phyloP scores from a whole-genome alignment of 2,797 vertebrate species.

The Acanthopagrus latus region DNA sequence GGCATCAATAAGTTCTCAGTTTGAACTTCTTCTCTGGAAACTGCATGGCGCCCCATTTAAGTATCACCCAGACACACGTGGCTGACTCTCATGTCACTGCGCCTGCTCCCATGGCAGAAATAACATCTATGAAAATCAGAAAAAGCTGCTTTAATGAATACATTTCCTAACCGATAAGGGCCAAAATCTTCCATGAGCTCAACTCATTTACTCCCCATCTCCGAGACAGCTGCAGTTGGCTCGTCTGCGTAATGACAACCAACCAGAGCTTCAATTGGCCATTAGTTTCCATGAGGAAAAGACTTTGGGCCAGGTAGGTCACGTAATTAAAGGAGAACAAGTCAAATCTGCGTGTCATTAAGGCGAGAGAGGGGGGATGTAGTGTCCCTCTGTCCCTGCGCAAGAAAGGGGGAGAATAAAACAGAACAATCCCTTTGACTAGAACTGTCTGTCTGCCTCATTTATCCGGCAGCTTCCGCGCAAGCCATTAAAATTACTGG shows the following conservation, averaged over 20 bases:
- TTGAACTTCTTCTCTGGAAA: too few relatives aligned
- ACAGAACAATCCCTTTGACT: constrained; percentile 57
- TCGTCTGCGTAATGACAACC: constrained; percentile 68
- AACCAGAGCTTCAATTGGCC: constrained; percentile 72
- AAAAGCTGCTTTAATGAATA: constrained; percentile 61
- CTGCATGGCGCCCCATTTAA: too few relatives aligned
- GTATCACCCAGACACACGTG: neutral
- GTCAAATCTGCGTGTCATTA: constrained; percentile 69
- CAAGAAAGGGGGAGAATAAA: constrained; percentile 50
- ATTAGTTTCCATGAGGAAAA: constrained; percentile 77
- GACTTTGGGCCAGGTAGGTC: constrained; percentile 72
- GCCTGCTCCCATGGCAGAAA: constrained; percentile 37
- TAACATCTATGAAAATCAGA: constrained; percentile 28
- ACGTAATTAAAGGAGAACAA: constrained; percentile 78
- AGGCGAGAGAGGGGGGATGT: constrained; percentile 46
- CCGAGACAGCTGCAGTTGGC: constrained; percentile 66
- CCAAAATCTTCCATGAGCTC: constrained; percentile 51
- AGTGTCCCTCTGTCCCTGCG: constrained; percentile 21
- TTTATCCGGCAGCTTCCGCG: constrained; percentile 64
- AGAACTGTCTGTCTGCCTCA: constrained; percentile 61
- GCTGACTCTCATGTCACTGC: constrained; percentile 14
- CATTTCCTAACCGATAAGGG: constrained; percentile 32
- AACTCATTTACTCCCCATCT: constrained; percentile 57
- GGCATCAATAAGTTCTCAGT: too few relatives aligned
- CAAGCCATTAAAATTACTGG: constrained; percentile 71